Percentiles rank a stretch among this genome's conserved stretches.
phyloP scores from a whole-genome alignment of 1,140 invertebrate species.

The Eumaeus atala region DNA sequence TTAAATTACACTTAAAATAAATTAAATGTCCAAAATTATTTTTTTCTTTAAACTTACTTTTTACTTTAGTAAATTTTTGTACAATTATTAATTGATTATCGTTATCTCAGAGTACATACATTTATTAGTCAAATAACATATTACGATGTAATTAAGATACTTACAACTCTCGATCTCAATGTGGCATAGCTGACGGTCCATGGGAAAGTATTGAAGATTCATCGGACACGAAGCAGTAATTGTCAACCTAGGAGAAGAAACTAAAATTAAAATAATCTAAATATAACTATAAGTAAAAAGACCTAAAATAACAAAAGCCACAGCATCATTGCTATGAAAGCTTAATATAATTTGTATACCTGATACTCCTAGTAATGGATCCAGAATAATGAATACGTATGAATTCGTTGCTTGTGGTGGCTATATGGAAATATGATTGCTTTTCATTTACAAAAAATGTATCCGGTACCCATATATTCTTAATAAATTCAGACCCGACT shows the following conservation, averaged over 20 bases:
- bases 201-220: conserved; percentile 98
- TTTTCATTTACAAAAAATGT: conserved; percentile 99
- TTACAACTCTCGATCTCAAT: conserved; percentile 99
- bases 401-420: conserved; percentile 98
- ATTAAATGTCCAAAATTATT: too few species aligned
- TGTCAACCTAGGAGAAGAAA: conserved; percentile 86
- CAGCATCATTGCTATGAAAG: not conserved
- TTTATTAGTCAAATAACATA: conserved; percentile 7
- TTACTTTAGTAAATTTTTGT: not conserved
- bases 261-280: not conserved
- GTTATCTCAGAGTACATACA: conserved; percentile 12
- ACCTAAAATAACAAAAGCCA: not conserved
- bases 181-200: conserved; percentile 97
- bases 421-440: conserved; percentile 98
- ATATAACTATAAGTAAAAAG: conserved; percentile 11
- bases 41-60: too few species aligned
- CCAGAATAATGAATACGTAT: conserved; percentile 96
- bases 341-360: conserved; percentile 74
- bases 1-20: not conserved
- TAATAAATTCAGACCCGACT: conserved; percentile 95
- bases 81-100: conserved; percentile 5
- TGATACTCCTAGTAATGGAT: conserved; percentile 95
- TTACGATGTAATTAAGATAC: conserved; percentile 75
- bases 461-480: conserved; percentile 98
- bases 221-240: conserved; percentile 98